Conservation (phyloP, 1,140 invertebrate genomes). For the Drosophila fuyamai region DNA sequence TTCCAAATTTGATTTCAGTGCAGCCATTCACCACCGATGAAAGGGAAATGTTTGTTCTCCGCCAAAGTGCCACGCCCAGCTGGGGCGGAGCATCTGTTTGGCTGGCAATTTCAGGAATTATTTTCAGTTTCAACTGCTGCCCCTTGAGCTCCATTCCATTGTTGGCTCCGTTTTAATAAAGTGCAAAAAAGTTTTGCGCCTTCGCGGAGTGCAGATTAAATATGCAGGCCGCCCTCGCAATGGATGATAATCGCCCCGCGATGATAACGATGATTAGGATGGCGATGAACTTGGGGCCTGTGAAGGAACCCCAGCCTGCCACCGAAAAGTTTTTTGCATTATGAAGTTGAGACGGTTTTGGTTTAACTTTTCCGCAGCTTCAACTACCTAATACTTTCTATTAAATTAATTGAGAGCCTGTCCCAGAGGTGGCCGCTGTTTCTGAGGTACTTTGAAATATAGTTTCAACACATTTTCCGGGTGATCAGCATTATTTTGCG, state of each 20-base stretch:
- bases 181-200: constrained; percentile 59
- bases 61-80: background rate
- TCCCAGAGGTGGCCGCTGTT: constrained; percentile 3
- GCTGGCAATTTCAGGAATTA: constrained; percentile 38
- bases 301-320: background rate
- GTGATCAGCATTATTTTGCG: constrained; percentile 1
- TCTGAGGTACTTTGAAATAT: background rate
- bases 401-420: constrained; percentile 63
- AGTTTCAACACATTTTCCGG: constrained; percentile 4
- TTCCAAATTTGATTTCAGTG: constrained; percentile 1
- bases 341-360: constrained; percentile 19
- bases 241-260: constrained; percentile 11
- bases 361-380: constrained; percentile 46
- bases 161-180: constrained; percentile 55
- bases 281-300: constrained; percentile 20
- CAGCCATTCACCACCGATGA: constrained; percentile 2
- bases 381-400: constrained; percentile 56
- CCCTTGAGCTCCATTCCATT: constrained; percentile 26
- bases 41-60: constrained; percentile 12
- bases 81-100: constrained; percentile 10
- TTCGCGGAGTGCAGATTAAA: constrained; percentile 74
- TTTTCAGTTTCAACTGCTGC: constrained; percentile 34
- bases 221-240: constrained; percentile 53
- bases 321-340: constrained; percentile 54
- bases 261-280: constrained; percentile 51